Evolutionary conservation across 2,797 vertebrate species (phyloP), one percentile per base, ranked within the genome.

Genomic region (Heteromormyrus szaboi): DNA sequence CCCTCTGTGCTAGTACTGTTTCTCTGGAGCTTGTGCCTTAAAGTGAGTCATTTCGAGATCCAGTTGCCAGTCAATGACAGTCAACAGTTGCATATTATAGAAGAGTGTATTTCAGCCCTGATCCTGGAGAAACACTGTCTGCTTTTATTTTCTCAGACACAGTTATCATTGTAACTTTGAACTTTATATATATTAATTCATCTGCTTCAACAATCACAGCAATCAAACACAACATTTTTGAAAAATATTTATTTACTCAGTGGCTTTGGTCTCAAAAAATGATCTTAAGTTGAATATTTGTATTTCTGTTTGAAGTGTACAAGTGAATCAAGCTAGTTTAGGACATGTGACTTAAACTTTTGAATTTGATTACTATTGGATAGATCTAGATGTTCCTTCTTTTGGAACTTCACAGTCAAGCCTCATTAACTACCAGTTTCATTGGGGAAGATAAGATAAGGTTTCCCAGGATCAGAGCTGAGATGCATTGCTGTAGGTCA

Each of bases 11-110:
- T 90, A 88, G 87, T 22, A 53, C 92, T 90, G 88, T 90, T 44
- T 59, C 90, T 90, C 89, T 89, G 17, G 90, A 92, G 89, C 89
- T 88, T 90, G 93, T 95, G 95, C 93, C 94, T 95, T 94, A 92
- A 88, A 91, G 90, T 92, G 46, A 90, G 89, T 89, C 46, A 91
- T 85, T 87, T 89, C 44, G 12, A 41, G 44, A 37, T 89, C 86
- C 76, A 81, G 88, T 68, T 29, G 59, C 59, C 22, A 65, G 59
- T 65, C 22, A 81, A 81, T 81, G 37, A 46, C 41, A 72, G 68
- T 72, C 29, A 2, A 81, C 19, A n/a, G 19, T 46, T 81, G 76
- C 76, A 81, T 81, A 81, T 81, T 81, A 46, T 22, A 81, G 76
- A 81, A 19, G 19, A 81, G 41, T 81, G 76, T n/a, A 41, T 76